phyloP scores from a whole-genome alignment of 2,113 vertebrate genomes.

The Lepus timidus region DNA sequence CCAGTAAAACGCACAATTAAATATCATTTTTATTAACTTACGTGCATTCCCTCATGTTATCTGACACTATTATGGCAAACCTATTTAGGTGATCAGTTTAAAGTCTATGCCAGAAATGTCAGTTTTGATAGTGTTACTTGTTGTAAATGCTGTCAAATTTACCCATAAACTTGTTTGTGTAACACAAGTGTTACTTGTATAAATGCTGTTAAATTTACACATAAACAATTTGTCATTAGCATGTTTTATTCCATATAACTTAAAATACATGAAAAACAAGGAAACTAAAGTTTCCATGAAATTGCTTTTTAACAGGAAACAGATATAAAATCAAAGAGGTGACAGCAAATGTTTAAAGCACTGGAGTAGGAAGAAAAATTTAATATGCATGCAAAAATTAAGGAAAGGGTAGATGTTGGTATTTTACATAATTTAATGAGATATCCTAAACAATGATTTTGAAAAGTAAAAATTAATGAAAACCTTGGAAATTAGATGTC shows the following conservation, averaged over 20 bases:
- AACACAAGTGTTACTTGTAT: not conserved
- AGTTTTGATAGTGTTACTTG: not conserved
- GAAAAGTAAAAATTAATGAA: not conserved
- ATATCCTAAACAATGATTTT: not conserved
- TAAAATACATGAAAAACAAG: not conserved
- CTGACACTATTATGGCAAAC: not conserved
- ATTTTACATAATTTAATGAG: not conserved
- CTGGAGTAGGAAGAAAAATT: not conserved
- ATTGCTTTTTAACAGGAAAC: not conserved
- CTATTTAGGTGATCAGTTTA: not conserved
- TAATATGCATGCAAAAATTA: not conserved
- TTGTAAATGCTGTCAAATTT: conserved; percentile 11
- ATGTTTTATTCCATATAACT: not conserved
- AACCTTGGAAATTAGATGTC: not conserved
- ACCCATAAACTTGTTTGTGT: not conserved
- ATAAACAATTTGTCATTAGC: not conserved
- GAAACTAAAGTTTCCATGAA: not conserved
- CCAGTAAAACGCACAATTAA: not conserved
- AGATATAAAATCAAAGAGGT: not conserved
- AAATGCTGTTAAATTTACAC: not conserved
- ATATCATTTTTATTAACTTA: no score
- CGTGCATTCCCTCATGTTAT: no score
- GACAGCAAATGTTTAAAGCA: not conserved
- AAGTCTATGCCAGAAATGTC: not conserved
- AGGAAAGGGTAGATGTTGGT: not conserved